Conservation (phyloP, 2,888 invertebrate genomes). For the Ganaspis brasiliensis region DNA sequence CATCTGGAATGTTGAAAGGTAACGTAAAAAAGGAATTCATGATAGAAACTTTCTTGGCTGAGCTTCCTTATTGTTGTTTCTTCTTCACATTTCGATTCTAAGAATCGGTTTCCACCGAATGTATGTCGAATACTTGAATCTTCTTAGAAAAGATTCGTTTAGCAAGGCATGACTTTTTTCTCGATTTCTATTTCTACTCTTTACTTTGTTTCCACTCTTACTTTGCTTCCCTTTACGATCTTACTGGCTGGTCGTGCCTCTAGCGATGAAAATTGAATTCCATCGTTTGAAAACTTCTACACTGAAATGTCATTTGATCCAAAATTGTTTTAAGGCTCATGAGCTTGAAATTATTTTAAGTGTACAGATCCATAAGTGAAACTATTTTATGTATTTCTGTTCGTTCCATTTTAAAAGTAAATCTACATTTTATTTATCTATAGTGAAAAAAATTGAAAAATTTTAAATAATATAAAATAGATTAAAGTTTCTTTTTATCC, state of each 20-base stretch:
- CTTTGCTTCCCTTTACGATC: slow-evolving; percentile 19
- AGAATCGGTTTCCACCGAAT: background rate
- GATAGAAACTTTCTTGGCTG: background rate
- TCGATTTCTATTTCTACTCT: background rate
- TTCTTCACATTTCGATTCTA: slow-evolving; percentile 2
- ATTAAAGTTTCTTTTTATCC: too few relatives aligned
- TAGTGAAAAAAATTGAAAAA: too few relatives aligned
- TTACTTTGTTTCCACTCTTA: background rate
- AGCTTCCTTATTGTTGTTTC: background rate
- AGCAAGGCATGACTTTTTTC: background rate
- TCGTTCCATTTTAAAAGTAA: too few relatives aligned
- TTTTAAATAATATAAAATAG: too few relatives aligned
- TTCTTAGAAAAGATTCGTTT: background rate
- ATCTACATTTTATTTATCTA: too few relatives aligned
- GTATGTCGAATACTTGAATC: background rate
- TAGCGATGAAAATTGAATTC: slow-evolving; percentile 20
- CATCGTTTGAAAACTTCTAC: background rate
- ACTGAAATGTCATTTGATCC: background rate
- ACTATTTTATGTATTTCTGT: background rate
- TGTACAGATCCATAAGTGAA: background rate
- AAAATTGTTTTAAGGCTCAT: background rate
- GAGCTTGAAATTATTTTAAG: background rate
- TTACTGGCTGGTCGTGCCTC: background rate
- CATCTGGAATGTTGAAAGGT: background rate
- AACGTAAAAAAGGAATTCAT: background rate